Percentiles rank a stretch among this genome's conserved stretches.
These are phyloP conservation scores for Rhabdornis inornatus DNA, from an alignment of 2,113 vertebrate genomes.

Conservation along the genomic window DNA sequence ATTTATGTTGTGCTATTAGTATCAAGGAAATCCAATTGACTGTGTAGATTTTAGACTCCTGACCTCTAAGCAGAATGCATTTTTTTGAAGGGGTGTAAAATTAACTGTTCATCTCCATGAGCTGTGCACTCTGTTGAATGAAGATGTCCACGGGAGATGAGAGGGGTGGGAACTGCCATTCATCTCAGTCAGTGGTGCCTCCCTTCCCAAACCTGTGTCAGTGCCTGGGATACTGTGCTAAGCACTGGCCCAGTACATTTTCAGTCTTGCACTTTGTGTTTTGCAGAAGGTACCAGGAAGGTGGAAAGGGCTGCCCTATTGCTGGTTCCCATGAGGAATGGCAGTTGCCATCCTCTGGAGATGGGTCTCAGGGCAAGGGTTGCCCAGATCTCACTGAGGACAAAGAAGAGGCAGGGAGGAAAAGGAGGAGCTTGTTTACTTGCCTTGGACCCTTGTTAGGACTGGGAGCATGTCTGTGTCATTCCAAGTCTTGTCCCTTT, in stretches of 20 bases:
- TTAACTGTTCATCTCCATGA: not conserved
- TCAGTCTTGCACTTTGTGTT: not conserved
- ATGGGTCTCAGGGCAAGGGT: not conserved
- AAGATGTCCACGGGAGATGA: not conserved
- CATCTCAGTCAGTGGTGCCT: not conserved
- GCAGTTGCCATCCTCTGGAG: too few relatives aligned
- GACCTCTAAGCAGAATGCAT: not conserved
- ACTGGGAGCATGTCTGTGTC: not conserved
- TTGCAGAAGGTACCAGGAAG: not conserved
- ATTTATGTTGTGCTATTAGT: slow-evolving; percentile 22
- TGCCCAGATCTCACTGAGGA: not conserved
- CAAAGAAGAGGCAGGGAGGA: not conserved
- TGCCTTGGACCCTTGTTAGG: not conserved
- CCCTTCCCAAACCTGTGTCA: not conserved
- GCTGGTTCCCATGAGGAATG: not conserved
- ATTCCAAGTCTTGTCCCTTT: not conserved
- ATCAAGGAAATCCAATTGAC: slow-evolving; percentile 17
- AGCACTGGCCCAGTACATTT: not conserved
- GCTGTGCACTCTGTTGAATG: not conserved
- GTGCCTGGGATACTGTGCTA: not conserved
- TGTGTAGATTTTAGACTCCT: slow-evolving; percentile 1
- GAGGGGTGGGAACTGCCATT: not conserved
- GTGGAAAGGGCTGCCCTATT: not conserved
- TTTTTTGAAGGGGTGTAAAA: not conserved
- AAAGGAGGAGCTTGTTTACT: not conserved